Conservation (phyloP, 2,797 vertebrate genomes). For the Pelochelys cantorii region DNA sequence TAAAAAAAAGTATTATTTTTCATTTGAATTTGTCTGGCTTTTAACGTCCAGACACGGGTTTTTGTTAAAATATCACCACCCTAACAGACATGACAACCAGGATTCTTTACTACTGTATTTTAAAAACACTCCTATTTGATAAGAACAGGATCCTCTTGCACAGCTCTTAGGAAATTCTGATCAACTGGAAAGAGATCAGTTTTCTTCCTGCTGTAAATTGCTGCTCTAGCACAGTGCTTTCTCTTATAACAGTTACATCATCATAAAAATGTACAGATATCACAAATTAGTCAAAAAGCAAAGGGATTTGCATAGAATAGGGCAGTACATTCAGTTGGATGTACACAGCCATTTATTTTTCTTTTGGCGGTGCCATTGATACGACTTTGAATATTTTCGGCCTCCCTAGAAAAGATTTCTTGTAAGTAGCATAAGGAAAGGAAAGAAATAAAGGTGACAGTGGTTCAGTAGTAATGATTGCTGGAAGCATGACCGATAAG, state of each 20-base stretch:
- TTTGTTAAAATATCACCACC: neutral
- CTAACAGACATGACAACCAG: neutral
- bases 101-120: conserved; percentile 2
- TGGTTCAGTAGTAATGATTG: neutral
- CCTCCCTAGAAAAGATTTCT: neutral
- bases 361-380: neutral
- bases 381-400: neutral
- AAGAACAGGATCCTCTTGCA: neutral
- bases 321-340: neutral
- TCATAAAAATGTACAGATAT: conserved; percentile 12
- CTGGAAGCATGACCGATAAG: neutral
- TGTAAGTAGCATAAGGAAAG: neutral
- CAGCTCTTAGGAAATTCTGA: neutral
- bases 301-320: conserved; percentile 14
- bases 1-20: neutral
- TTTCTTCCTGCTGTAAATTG: neutral
- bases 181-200: neutral
- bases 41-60: neutral
- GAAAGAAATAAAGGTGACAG: rapidly evolving
- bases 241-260: conserved; percentile 25
- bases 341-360: neutral
- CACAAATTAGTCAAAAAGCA: neutral
- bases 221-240: conserved; percentile 6
- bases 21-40: neutral
- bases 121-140: neutral